Evolutionary conservation across 2,888 invertebrate species (phyloP), one percentile per base, ranked within the genome.

Genomic region (Tiliacea aurago): DNA sequence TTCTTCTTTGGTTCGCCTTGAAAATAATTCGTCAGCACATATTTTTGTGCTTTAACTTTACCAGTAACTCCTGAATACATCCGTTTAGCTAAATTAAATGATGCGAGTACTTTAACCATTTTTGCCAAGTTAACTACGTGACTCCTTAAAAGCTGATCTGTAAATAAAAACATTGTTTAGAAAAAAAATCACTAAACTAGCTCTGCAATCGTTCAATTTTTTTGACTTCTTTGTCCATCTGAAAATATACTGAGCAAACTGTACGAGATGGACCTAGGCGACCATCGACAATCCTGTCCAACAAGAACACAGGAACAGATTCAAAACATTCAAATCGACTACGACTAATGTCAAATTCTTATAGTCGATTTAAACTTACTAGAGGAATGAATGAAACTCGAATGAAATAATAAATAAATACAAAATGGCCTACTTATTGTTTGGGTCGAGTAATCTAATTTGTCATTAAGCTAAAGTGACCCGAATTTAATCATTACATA

Each of bases 1-100:
- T 95, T 93, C 74, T 94, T 92, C 88, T 97, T 97, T 4, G 98
- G 98, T 87, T 97, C 96, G 0, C 97, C 98, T 83, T 97, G 94
- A 89, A 98, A 98, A 86, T 97, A 95, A 86, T 97, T 97, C 0
- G 94, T 97, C 20, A 97, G 91, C 28, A 98, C 96, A 93, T 97
- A 98, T 91, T 97, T 97, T 89, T 97, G 97, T 4, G 97, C 97
- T 79, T 94, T 95, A 47, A 97, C 92, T 94, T 91, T 94, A 58
- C 81, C 84, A 47, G 85, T 72, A 23, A 79, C 78, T 67, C 86
- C 89, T 47, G 95, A 94, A 85, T 94, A 94, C 69, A 91, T 88
- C 10, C 94, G 92, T 78, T 86, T 91, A 5, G 87, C 71, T 61
- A 76, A 65, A 70, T 61, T n/a, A 65, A 73, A 70, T 28, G 74